Base-by-base conservation (phyloP, 2,797 vertebrate species). In the Fratercula arctica region DNA sequence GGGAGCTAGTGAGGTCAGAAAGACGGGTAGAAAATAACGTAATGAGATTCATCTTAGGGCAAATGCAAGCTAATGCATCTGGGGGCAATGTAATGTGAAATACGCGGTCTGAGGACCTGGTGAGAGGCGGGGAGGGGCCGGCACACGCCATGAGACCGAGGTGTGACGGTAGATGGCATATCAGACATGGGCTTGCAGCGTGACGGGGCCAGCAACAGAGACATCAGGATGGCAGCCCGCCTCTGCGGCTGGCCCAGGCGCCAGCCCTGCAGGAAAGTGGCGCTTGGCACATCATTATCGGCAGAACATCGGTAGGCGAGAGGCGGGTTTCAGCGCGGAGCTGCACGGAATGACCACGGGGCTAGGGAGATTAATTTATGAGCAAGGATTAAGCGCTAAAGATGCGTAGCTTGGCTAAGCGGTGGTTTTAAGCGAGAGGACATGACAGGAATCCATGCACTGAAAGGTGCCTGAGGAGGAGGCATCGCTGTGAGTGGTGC, bases 311-410 rank as follows among this genome's bases (percentile, higher is more conserved):
- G 68, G 41, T 12, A 48, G 92, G 83, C 6, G 10, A 93, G 67
- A 78, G 45, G 76, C 5, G 1, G 43, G 64, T 85, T 35, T 50
- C 90, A 29, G 64, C 0, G 13, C 10, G 3, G 46, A 67, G 15
- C 72, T 15, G 45, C 68, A 31, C 6, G 1, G 63, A 91, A 31
- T 13, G 18, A 64, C 87, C 39, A 6, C 2, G 3, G 60, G 80
- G 75, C 59, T 41, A 4, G 85, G 46, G 45, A 96, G 92, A 92
- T 95, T 91, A 77, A 89, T 93, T 93, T 93, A 82, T 59, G 79
- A 96, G 48, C 48, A 59, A 90, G 89, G 90, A 95, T 96, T 93
- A 96, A 92, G 81, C 75, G 94, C 95, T 96, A 75, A 96, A 95
- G 91, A 87, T 87, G 89, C 85, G 74, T 68, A 67, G 60, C 83